Conservation (phyloP, 2,113 vertebrate genomes). For the Odontophorus gujanensis region DNA sequence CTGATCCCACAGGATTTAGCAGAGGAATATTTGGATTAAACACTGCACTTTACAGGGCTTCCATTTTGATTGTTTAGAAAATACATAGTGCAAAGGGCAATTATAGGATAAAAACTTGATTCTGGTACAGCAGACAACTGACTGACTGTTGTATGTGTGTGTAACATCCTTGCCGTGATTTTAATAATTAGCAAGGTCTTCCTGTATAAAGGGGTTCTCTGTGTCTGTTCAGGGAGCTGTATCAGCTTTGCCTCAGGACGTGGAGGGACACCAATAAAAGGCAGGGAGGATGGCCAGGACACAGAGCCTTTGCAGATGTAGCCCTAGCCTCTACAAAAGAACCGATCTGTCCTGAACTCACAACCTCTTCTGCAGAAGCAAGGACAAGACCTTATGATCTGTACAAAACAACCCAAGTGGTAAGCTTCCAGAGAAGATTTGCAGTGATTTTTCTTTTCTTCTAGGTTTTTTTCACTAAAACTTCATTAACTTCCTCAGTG, state of each 20-base stretch:
- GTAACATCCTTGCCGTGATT: neutral
- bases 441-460: neutral
- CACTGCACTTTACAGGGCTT: neutral
- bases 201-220: neutral
- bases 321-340: neutral
- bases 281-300: neutral
- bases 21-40: constrained; percentile 3
- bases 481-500: neutral
- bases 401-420: neutral
- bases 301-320: neutral
- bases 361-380: neutral
- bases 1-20: constrained; percentile 29
- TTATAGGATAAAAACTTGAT: neutral
- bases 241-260: neutral
- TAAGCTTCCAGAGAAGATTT: neutral
- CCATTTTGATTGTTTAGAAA: constrained; percentile 39
- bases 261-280: neutral
- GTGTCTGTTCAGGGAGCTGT: neutral
- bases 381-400: neutral
- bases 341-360: neutral
- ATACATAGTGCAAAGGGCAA: neutral
- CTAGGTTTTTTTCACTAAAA: neutral
- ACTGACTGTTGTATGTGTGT: neutral
- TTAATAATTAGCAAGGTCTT: neutral
- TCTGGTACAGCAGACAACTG: neutral